Conservation (phyloP, 2,113 vertebrate genomes). For the Neodon shergylaensis region DNA sequence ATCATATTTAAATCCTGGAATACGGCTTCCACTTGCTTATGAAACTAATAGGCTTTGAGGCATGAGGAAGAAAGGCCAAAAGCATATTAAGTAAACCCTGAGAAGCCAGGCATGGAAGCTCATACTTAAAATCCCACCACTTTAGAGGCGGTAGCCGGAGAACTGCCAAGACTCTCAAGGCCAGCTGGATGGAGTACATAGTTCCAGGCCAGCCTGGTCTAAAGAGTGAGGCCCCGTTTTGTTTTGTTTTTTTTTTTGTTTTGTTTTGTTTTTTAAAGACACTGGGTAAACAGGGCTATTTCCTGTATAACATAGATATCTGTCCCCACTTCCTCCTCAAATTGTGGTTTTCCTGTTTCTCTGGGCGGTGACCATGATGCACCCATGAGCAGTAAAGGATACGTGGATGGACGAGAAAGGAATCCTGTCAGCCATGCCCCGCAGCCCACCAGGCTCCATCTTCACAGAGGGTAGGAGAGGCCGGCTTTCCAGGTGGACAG, state of each 20-base stretch:
- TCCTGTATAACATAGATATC: too few species aligned
- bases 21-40: background rate
- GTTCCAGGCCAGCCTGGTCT: background rate
- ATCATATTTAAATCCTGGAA: background rate
- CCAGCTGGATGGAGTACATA: background rate
- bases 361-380: background rate
- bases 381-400: slow-evolving; percentile 89
- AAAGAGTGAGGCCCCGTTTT: background rate
- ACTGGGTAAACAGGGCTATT: background rate
- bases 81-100: background rate
- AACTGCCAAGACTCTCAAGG: background rate
- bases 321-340: background rate
- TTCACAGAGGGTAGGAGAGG: slow-evolving; percentile 87
- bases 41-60: background rate
- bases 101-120: background rate
- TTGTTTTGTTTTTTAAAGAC: background rate
- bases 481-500: slow-evolving; percentile 82
- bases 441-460: slow-evolving; percentile 85
- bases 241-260: background rate
- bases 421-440: slow-evolving; percentile 80
- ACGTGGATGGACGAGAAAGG: slow-evolving; percentile 90
- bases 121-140: background rate
- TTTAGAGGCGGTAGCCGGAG: background rate
- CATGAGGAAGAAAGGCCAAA: background rate
- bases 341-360: background rate